Evolutionary conservation across 1,140 invertebrate genomes (phyloP).

Genomic region (Melipona quadrifasciata): DNA sequence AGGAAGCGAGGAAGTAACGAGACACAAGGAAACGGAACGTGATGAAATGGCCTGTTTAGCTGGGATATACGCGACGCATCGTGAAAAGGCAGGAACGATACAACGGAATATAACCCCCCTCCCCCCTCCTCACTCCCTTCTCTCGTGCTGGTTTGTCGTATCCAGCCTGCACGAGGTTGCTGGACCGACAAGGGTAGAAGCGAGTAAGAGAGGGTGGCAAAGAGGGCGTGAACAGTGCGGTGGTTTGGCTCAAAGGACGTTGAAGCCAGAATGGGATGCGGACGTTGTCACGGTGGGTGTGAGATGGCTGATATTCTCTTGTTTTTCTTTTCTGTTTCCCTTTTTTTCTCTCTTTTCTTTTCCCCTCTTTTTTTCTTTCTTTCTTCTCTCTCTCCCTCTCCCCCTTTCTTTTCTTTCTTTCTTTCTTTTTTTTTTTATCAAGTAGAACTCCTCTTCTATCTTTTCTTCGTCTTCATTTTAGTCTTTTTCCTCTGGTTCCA

Average conservation of each 20-base stretch:
- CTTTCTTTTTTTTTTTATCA: slow-evolving; percentile 2
- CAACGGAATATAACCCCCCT: slow-evolving; percentile 56
- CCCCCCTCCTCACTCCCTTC: neutral
- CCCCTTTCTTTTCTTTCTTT: slow-evolving; percentile 1
- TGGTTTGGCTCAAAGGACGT: slow-evolving; percentile 68
- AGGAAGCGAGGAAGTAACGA: slow-evolving; percentile 15
- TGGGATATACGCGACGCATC: slow-evolving; percentile 49
- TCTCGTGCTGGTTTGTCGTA: slow-evolving; percentile 34
- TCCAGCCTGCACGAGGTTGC: slow-evolving; percentile 33
- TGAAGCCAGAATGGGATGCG: slow-evolving; percentile 64
- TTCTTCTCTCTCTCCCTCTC: slow-evolving; percentile 24
- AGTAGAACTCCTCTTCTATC: slow-evolving; percentile 17
- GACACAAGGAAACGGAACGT: slow-evolving; percentile 44
- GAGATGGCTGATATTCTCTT: slow-evolving; percentile 65
- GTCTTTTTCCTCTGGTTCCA: slow-evolving; percentile 1
- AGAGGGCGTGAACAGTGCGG: slow-evolving; percentile 47
- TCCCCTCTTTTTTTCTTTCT: neutral
- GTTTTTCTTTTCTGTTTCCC: slow-evolving; percentile 42
- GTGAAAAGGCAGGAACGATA: slow-evolving; percentile 58
- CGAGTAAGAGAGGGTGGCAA: slow-evolving; percentile 11
- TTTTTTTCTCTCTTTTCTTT: neutral
- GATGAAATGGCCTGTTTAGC: slow-evolving; percentile 67
- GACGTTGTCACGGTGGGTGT: slow-evolving; percentile 63
- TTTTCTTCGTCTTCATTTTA: slow-evolving; percentile 25
- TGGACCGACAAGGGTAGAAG: slow-evolving; percentile 16